A percentile compares a stretch with the other conserved stretches of the same genome.
Conservation (phyloP, 1,140 invertebrate species). For the Colletes gigas region DNA sequence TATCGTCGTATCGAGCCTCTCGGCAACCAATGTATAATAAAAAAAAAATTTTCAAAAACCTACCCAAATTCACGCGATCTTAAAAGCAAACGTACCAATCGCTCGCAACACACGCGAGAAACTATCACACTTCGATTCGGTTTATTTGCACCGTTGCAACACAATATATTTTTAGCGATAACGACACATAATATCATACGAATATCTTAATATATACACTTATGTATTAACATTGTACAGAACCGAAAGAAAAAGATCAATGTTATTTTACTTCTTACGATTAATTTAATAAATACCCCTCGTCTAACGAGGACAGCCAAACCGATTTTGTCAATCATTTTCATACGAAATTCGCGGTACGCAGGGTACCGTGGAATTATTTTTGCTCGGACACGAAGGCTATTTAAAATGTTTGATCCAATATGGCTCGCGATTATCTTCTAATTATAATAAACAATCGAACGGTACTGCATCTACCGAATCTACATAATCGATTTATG, state of each 20-base stretch:
- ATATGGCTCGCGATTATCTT: too few species aligned
- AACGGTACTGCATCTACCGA: too few species aligned
- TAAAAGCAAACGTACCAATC: background rate
- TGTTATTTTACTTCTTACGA: slow-evolving; percentile 73
- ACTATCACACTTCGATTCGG: slow-evolving; percentile 3
- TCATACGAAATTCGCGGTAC: background rate
- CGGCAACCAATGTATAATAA: background rate
- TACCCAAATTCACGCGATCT: background rate
- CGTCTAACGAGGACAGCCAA: slow-evolving; percentile 67
- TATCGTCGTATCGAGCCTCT: background rate
- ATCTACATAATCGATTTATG: too few species aligned
- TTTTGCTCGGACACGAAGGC: too few species aligned
- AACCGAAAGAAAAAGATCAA: slow-evolving; percentile 64
- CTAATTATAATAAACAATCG: too few species aligned
- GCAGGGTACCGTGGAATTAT: too few species aligned
- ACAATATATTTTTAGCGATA: slow-evolving; percentile 12
- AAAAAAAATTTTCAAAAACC: background rate
- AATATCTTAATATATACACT: slow-evolving; percentile 20
- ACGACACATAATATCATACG: slow-evolving; percentile 15
- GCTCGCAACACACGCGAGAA: background rate
- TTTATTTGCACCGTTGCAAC: slow-evolving; percentile 15
- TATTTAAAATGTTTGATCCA: too few species aligned
- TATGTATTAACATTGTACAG: slow-evolving; percentile 63
- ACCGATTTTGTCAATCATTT: slow-evolving; percentile 22
- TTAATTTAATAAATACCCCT: slow-evolving; percentile 89